A percentile compares a stretch with the other conserved stretches of the same genome.
Conservation (phyloP, 2,888 invertebrate species). For the Dermolepida albohirtum region DNA sequence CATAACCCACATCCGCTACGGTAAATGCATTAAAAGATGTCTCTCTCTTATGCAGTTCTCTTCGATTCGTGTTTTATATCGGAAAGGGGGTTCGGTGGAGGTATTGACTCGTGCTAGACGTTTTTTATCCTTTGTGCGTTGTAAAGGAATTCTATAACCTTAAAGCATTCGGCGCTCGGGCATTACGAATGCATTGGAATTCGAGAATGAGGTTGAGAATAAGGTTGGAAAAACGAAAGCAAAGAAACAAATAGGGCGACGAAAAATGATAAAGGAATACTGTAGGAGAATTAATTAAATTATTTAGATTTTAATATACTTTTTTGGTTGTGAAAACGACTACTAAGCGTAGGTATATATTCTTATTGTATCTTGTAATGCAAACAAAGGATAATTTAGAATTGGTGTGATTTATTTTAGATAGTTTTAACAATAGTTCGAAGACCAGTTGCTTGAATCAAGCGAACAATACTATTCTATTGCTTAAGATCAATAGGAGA, state of each 20-base stretch:
- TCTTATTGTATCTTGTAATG: too few species aligned
- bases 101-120: slow-evolving; percentile 47
- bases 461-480: too few species aligned
- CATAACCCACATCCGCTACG: slow-evolving; percentile 47
- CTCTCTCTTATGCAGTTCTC: slow-evolving; percentile 47
- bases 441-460: too few species aligned
- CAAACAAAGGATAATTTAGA: not conserved
- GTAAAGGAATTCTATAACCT: slow-evolving; percentile 46
- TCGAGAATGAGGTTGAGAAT: slow-evolving; percentile 32
- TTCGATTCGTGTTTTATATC: slow-evolving; percentile 47
- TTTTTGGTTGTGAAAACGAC: not conserved
- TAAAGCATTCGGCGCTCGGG: slow-evolving; percentile 37
- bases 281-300: slow-evolving; percentile 29
- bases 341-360: too few species aligned
- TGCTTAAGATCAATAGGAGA: too few species aligned
- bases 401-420: not conserved
- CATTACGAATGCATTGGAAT: slow-evolving; percentile 40
- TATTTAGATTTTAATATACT: slow-evolving; percentile 20
- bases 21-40: slow-evolving; percentile 48
- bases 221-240: slow-evolving; percentile 29
- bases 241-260: slow-evolving; percentile 11
- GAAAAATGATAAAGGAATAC: slow-evolving; percentile 19
- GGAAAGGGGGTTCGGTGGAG: slow-evolving; percentile 25
- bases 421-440: not conserved
- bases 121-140: slow-evolving; percentile 47